Percentiles rank a stretch among this genome's conserved stretches.
Conservation (phyloP, 2,113 vertebrate genomes). For the Gymnogyps californianus region DNA sequence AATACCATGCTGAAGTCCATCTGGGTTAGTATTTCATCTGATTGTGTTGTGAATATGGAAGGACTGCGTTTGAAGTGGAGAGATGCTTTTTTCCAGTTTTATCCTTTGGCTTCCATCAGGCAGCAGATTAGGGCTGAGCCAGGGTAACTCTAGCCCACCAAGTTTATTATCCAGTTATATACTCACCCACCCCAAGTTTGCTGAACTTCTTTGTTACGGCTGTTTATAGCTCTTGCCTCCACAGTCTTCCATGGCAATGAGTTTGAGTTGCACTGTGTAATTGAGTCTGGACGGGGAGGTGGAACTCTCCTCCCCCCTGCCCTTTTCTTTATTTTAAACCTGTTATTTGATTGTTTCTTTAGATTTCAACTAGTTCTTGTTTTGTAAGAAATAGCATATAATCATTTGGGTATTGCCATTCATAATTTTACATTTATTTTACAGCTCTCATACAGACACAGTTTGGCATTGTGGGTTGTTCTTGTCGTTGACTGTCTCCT, state of each 20-base stretch:
- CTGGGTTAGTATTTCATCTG: background rate
- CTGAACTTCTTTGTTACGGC: background rate
- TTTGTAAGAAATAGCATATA: background rate
- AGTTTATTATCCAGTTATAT: background rate
- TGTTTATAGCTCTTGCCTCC: background rate
- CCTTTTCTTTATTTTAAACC: background rate
- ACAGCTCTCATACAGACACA: background rate
- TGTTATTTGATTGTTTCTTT: background rate
- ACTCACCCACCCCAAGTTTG: background rate
- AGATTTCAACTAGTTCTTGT: background rate
- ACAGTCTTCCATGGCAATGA: background rate
- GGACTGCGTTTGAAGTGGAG: rapidly evolving
- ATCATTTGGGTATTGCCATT: background rate
- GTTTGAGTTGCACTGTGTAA: rapidly evolving
- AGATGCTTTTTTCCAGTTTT: background rate
- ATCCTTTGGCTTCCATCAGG: background rate
- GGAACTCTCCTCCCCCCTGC: background rate
- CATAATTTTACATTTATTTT: background rate
- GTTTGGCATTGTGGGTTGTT: background rate
- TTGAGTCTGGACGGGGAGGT: background rate
- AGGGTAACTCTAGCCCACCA: background rate
- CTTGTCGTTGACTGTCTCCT: background rate
- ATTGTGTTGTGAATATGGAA: background rate
- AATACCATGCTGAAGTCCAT: background rate
- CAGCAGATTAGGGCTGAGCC: background rate